Evolutionary conservation across 2,888 invertebrate species (phyloP), one percentile per base, ranked within the genome.

Genomic region (Eupithecia insigniata): DNA sequence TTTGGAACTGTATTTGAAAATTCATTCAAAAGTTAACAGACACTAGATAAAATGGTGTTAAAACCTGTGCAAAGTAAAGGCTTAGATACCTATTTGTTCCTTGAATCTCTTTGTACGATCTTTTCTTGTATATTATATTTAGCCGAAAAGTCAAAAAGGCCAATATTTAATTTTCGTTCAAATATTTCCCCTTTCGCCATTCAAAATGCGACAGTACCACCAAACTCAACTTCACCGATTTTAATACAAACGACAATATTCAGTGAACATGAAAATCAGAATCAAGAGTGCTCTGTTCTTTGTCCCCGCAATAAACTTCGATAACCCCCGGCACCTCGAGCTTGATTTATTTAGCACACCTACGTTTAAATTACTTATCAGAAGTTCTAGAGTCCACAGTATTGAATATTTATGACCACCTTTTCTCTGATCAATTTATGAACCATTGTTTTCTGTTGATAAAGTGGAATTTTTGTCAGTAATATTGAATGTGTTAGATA

Each of bases 291-390:
- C 55, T 34, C 26, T 22, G 34, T 70, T 46, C 34, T 34, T 61
- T 66, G 46, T 46, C 66, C 32, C 43, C 39, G 43, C 64, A 71
- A 71, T 68, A 71, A 68, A 68, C 55, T 65, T 68, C 22, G 71
- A 71, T 71, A 71, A 68, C 67, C 43, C 67, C 64, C 30, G 58
- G 51, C 71, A 58, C 58, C 55, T 71, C 55, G 12, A n/a, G 32
- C 61, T 62, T 64, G 64, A 71, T 71, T 67, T 64, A 71, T 67
- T 34, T 61, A 12, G 30, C 36, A 28, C 58, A n/a, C 30, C 55
- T 62, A 62, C 30, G 39, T 36, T 71, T 65, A n/a, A 67, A 64
- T 71, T 71, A 67, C 32, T 55, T 60, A 60, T 30, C 60, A 60
- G 26, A 36, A 36, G 64, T 39, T 64, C 34, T 67, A 51, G 18